Evolutionary conservation across 1,140 invertebrate species (phyloP).

Genomic region (Lycorma delicatula): DNA sequence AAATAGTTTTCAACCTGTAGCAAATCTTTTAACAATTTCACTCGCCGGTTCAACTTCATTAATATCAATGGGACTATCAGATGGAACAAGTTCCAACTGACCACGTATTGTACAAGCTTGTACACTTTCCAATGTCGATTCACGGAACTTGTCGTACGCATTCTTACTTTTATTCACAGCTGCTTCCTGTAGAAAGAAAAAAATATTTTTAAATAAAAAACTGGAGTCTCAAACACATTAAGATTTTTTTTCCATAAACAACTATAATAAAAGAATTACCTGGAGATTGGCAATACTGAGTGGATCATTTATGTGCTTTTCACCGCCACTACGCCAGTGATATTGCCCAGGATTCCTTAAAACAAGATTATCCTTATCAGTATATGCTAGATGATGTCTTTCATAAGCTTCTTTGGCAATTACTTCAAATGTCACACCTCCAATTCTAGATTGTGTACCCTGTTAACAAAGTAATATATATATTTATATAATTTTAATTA

Average conservation of each 20-base stretch:
- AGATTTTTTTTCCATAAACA: no score
- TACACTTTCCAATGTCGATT: slow-evolving; percentile 80
- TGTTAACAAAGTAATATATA: no score
- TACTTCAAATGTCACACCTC: slow-evolving; percentile 84
- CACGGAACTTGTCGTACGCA: slow-evolving; percentile 82
- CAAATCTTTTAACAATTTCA: slow-evolving; percentile 91
- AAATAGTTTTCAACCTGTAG: slow-evolving; percentile 41
- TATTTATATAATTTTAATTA: no score
- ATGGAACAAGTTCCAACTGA: slow-evolving; percentile 75
- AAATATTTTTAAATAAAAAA: background rate
- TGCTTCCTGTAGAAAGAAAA: slow-evolving; percentile 55
- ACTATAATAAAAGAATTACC: no score
- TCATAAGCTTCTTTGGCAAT: slow-evolving; percentile 81
- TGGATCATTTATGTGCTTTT: slow-evolving; percentile 97
- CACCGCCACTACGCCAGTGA: slow-evolving; percentile 94
- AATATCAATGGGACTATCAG: slow-evolving; percentile 69
- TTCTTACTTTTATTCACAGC: slow-evolving; percentile 67
- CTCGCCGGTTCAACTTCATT: slow-evolving; percentile 84
- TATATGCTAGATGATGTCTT: slow-evolving; percentile 73
- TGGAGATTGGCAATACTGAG: slow-evolving; percentile 87
- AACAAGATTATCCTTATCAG: slow-evolving; percentile 64
- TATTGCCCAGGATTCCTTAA: slow-evolving; percentile 90
- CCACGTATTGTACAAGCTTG: slow-evolving; percentile 84
- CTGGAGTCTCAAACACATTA: background rate
- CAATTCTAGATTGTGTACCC: slow-evolving; percentile 91